Percentiles rank a stretch among this genome's conserved stretches.
phyloP scores from a whole-genome alignment of 1,140 invertebrate species.

The Aplysia californica region DNA sequence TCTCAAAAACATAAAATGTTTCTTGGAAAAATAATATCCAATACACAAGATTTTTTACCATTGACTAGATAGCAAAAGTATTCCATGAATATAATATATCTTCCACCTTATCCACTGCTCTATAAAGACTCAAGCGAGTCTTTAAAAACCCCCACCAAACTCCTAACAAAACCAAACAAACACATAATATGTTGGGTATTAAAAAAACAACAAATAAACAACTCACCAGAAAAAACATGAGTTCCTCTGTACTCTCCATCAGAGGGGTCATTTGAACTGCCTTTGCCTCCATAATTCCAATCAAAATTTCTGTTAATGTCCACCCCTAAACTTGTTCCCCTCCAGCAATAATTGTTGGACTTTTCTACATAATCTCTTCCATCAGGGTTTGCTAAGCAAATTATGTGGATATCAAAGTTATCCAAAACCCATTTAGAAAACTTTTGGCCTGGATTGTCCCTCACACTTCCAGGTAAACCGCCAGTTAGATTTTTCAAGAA shows the following conservation, averaged over 20 bases:
- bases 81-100: too few relatives aligned
- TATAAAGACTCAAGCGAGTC: too few relatives aligned
- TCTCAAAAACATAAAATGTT: too few relatives aligned
- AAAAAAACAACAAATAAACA: too few relatives aligned
- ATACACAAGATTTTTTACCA: too few relatives aligned
- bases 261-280: conserved; percentile 51
- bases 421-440: conserved; percentile 43
- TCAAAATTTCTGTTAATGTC: conserved; percentile 65
- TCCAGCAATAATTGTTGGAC: conserved; percentile 61
- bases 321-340: conserved; percentile 59
- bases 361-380: conserved; percentile 54
- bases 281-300: conserved; percentile 60
- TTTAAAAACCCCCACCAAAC: too few relatives aligned
- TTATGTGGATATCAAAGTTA: conserved; percentile 56
- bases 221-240: conserved; percentile 57
- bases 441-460: conserved; percentile 17
- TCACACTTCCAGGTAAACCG: conserved; percentile 30
- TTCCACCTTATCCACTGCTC: too few relatives aligned
- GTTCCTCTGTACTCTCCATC: conserved; percentile 63
- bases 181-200: too few relatives aligned
- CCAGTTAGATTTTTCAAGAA: conserved; percentile 51
- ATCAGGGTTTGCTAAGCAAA: conserved; percentile 62
- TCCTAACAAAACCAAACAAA: too few relatives aligned
- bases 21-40: too few relatives aligned
- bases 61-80: too few relatives aligned